Base-by-base conservation (phyloP, 1,140 invertebrate species). In the Pseudachorutes palmiensis region DNA sequence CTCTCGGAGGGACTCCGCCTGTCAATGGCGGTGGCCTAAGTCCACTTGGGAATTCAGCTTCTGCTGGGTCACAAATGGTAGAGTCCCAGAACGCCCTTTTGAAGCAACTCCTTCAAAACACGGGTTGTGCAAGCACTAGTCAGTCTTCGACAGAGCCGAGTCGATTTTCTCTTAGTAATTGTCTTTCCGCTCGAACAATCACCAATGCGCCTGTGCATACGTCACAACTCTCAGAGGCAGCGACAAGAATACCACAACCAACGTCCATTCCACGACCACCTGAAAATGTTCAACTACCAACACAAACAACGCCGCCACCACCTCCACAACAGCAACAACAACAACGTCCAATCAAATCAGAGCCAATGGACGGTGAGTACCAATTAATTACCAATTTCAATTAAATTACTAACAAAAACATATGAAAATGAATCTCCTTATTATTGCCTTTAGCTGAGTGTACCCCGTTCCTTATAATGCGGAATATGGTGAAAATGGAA, bases 21-120 rank as follows among this genome's bases (percentile, higher is more conserved):
- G 36, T n/a, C n/a, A n/a, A 19, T 41, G 36, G 36, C 5, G 19
- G 5, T 41, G 36, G 36, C 5, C 5, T 41, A 19, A 41, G 36
- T 41, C 5, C 36, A 41, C 5, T 41, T 9, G 36, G 5, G 5
- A 41, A 5, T 9, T 41, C 51, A 5, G 24, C 51, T 26, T 14
- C 51, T 14, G 64, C 77, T 2, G 76, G 65, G 60, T 70, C 69
- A 24, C 66, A 76, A 49, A 75, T 85, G 74, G 88, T 90, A 73
- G 88, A 92, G 70, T 88, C 88, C 1, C 90, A 93, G 76, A 94
- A 95, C 80, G 91, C 92, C 12, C 77, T 96, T 22, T 77, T 96
- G 24, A 95, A 95, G 75, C 90, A 95, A 77, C 79, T 96, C 29
- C 77, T 96, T 24, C 91, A 94, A 77, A 94, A 92, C 72, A 90